Evolutionary conservation across 2,797 vertebrate genomes (phyloP).

Genomic region (Loriculus beryllinus): DNA sequence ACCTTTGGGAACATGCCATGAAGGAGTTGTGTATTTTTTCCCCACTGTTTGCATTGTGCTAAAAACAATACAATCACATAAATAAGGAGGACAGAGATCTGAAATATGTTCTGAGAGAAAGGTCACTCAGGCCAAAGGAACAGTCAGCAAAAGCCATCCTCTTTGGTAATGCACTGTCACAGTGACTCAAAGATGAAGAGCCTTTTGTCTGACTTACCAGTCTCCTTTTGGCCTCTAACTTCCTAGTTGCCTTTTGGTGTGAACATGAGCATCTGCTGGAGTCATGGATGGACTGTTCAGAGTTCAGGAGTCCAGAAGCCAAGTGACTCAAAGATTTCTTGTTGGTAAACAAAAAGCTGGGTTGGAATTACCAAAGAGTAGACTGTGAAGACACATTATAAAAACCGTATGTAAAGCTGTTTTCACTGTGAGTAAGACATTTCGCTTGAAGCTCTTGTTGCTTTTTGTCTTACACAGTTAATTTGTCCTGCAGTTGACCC

Average conservation of each 20-base stretch:
- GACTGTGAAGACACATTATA: not conserved
- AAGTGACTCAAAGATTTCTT: not conserved
- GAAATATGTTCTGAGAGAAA: not conserved
- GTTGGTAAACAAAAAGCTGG: not conserved
- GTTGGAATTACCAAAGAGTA: not conserved
- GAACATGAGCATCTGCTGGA: not conserved
- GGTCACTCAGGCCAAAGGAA: not conserved
- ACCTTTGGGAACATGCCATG: slow-evolving; percentile 32
- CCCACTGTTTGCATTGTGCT: not conserved
- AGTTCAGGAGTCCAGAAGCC: not conserved
- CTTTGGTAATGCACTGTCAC: not conserved
- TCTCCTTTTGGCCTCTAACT: not conserved
- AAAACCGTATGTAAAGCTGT: not conserved
- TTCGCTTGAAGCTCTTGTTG: not conserved
- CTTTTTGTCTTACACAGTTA: not conserved
- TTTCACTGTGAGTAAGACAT: not conserved
- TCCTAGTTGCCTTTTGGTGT: not conserved
- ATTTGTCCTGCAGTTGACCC: not conserved
- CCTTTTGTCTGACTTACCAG: accelerated
- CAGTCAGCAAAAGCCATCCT: not conserved
- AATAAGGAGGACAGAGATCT: not conserved
- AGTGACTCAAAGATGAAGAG: not conserved
- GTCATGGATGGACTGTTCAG: not conserved
- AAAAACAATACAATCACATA: not conserved
- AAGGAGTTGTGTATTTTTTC: not conserved